Evolutionary conservation across 1,140 invertebrate species (phyloP), one percentile per base, ranked within the genome.

Genomic region (Apis cerana): DNA sequence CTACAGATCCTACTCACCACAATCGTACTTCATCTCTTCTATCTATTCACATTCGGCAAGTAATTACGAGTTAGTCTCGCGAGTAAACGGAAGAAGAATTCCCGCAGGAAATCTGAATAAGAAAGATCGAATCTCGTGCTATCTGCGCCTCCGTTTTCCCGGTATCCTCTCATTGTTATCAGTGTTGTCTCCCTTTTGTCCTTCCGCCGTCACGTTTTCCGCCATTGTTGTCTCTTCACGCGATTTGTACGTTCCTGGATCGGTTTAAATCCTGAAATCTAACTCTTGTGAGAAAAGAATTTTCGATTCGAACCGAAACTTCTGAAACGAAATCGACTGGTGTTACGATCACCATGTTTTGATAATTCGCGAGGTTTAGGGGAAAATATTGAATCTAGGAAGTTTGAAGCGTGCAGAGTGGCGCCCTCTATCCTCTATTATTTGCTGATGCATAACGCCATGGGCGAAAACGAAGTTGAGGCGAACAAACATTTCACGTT

Each of bases 81-180:
- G 65, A 62, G n/a, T 21, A 56, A 67, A 70, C 56, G 56, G 58
- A 54, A 82, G n/a, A 19, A 56, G 48, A 64, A 52, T 75, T 64
- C 64, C 43, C 54, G 52, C 43, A 52, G 75, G 56, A 76, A 68
- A 76, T 81, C 75, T 59, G 62, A 76, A 82, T 68, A 69, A 68
- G 75, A 68, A 68, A 75, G 74, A 82, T 82, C 80, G 72, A 76
- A 82, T 74, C 74, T 69, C 75, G 61, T 61, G 80, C 59, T 87
- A 75, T 79, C 75, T 77, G 27, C 50, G 68, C 43, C 33, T 75
- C 75, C 75, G 69, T 75, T 86, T 79, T 48, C 61, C 59, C 74
- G 50, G 59, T 67, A 50, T 68, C 72, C 56, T 33, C 43, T n/a
- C 59, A 86, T 86, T 86, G 75, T 87, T 70, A 75, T 86, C 75